Evolutionary conservation across 2,888 invertebrate species (phyloP), one percentile per base, ranked within the genome.

Genomic region (Andrena hattorfiana): DNA sequence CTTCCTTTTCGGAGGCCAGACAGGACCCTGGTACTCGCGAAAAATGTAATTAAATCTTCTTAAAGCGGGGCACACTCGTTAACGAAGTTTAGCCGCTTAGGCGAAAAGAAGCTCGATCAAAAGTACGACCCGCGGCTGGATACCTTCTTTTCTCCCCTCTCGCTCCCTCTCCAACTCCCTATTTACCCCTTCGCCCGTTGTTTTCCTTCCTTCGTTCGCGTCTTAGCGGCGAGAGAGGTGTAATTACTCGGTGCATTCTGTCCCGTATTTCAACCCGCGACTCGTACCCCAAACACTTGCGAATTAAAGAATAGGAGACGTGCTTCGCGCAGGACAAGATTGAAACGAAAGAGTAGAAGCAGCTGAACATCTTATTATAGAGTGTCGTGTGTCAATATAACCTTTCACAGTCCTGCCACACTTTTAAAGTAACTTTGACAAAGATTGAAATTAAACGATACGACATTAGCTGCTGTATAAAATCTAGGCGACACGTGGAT

Each of bases 1-100:
- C 74, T 84, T 81, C 87, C 85, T 86, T 85, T 81, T 77, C 73
- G 75, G 71, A 75, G 78, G 72, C 70, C 69, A 74, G 73, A 84
- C 76, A 78, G 73, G 78, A 66, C 59, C 70, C 68, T 66, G 84
- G 85, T 77, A 77, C 85, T 86, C 76, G 86, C 83, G 89, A 92
- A 91, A 92, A 92, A 90, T 90, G 89, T 92, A 92, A 92, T 92
- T 91, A 90, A 92, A 92, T 92, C 89, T 91, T 85, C 88, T 92
- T 90, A 91, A 88, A 91, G 86, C 85, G 87, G 85, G 86, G 86
- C 87, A 90, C 87, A 90, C 89, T 91, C 90, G 88, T 90, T 92
- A 92, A 92, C 89, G 88, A 92, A 92, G 90, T 92, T 92, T 90
- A 89, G 86, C 87, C 81, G 88, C 87, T 87, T 88, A 85, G 84